These are phyloP conservation scores for Trachelus troglodyta DNA, from an alignment of 2,888 invertebrate genomes.

Conservation along the genomic window DNA sequence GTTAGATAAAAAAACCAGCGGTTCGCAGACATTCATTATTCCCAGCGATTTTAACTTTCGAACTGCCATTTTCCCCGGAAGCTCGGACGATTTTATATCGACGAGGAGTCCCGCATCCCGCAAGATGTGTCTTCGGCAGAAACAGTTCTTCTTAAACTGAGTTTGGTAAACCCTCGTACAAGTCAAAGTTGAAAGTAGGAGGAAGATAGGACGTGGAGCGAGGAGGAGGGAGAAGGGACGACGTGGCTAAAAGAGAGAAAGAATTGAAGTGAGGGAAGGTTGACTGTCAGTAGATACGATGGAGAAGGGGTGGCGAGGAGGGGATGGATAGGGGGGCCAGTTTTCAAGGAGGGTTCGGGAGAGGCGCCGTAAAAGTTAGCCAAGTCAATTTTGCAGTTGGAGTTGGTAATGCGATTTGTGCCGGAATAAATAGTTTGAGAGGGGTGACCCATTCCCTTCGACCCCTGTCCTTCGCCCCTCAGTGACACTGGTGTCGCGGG, in stretches of 20 bases:
- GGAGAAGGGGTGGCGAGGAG: constrained; percentile 28
- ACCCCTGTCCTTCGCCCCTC: constrained; percentile 30
- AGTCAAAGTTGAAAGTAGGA: constrained; percentile 61
- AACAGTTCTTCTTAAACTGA: constrained; percentile 65
- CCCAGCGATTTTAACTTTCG: constrained; percentile 42
- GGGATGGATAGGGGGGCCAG: constrained; percentile 16
- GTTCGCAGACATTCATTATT: constrained; percentile 39
- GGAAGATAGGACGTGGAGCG: constrained; percentile 27
- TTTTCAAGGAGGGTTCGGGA: constrained; percentile 28
- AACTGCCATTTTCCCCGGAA: constrained; percentile 49
- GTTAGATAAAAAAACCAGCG: background rate
- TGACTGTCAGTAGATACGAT: background rate
- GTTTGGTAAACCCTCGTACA: constrained; percentile 64
- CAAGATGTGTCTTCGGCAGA: constrained; percentile 49
- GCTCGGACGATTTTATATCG: constrained; percentile 52
- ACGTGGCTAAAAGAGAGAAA: constrained; percentile 19
- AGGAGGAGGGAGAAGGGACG: constrained; percentile 25
- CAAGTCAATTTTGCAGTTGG: constrained; percentile 66
- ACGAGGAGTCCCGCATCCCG: constrained; percentile 37
- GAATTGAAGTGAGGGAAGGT: background rate
- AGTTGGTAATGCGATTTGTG: constrained; percentile 66
- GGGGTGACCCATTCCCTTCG: constrained; percentile 29
- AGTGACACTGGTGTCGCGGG: constrained; percentile 43
- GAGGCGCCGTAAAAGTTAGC: constrained; percentile 63
- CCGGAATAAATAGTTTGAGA: constrained; percentile 61